Percentiles rank a stretch among this genome's conserved stretches.
Evolutionary conservation across 2,113 vertebrate species (phyloP).

Genomic region (Alethe diademata): DNA sequence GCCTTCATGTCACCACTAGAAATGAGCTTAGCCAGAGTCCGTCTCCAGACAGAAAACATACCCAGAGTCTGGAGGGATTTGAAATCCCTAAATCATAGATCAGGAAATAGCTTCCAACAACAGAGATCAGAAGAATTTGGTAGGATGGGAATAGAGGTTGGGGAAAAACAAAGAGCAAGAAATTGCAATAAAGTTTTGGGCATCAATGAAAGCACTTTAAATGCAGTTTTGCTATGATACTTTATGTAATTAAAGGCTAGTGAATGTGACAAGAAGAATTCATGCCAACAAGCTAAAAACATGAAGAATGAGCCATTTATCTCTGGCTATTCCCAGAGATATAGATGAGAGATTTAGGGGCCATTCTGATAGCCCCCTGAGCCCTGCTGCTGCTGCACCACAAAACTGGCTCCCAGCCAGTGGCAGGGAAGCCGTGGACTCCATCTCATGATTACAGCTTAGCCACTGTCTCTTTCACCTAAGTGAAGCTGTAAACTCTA

Average conservation of each 20-base stretch:
- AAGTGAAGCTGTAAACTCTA: background rate
- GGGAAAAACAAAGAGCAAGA: background rate
- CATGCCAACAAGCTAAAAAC: background rate
- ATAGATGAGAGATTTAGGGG: background rate
- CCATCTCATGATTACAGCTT: fast-evolving
- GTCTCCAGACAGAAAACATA: constrained; percentile 52
- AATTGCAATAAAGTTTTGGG: background rate
- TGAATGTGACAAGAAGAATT: background rate
- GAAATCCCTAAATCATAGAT: constrained; percentile 31
- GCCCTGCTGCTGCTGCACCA: background rate
- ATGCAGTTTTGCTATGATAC: background rate
- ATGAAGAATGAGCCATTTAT: background rate
- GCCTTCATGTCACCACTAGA: constrained; percentile 33
- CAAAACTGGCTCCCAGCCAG: background rate
- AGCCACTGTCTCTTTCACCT: background rate
- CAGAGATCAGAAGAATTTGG: background rate
- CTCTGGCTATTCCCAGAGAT: background rate
- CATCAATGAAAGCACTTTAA: background rate
- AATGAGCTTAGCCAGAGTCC: constrained; percentile 54
- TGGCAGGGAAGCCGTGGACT: background rate
- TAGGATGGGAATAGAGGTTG: background rate
- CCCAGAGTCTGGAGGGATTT: constrained; percentile 25
- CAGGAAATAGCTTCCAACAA: background rate
- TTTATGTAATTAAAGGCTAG: background rate
- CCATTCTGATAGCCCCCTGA: background rate